Base-by-base conservation (phyloP, 2,888 invertebrate species). In the Hermaeophaga mercurialis region DNA sequence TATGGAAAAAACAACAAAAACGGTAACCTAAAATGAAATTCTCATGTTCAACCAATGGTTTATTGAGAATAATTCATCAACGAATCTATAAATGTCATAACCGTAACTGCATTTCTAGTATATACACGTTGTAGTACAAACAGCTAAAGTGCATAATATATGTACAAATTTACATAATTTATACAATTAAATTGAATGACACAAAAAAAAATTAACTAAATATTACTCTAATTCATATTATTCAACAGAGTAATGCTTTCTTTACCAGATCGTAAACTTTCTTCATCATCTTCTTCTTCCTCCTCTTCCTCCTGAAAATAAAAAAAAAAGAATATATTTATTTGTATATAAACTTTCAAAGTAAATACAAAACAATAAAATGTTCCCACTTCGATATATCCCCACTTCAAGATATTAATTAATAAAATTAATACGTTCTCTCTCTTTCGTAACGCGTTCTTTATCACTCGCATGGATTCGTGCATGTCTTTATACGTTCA, bases 251-350 rank as follows among this genome's bases (percentile, higher is more conserved):
- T 75, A 55, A 77, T 76, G 12, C 74, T 73, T 66, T 71, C 71
- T 66, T 75, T 74, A 19, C 67, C 69, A 9, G 62, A 59, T 50
- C 67, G 61, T 11, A 63, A 22, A 19, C 71, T 73, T 11, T 70
- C 70, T 26, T 75, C 74, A 34, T 75, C 78, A 28, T 74, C 77
- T 15, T 80, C 81, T 31, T 80, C 80, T 17, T 81, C 81, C 5
- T 66, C 66, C 63, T 68, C 43, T 14, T 43, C 43, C 8, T 43
- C 43, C 43, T 43, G 9, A 18, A 22, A 41, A 41, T 15, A n/a
- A n/a, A 8, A 7, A 12, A 11, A 1, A n/a, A 41, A 22, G 9
- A 8, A 41, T n/a, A 34, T 34, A 14, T 34, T 22, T 38, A 3
- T 22, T 53, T 33, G 15, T 8, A 22, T 41, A 9, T n/a, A n/a